Conservation (phyloP, 2,113 vertebrate genomes). For the Saimiri boliviensis region DNA sequence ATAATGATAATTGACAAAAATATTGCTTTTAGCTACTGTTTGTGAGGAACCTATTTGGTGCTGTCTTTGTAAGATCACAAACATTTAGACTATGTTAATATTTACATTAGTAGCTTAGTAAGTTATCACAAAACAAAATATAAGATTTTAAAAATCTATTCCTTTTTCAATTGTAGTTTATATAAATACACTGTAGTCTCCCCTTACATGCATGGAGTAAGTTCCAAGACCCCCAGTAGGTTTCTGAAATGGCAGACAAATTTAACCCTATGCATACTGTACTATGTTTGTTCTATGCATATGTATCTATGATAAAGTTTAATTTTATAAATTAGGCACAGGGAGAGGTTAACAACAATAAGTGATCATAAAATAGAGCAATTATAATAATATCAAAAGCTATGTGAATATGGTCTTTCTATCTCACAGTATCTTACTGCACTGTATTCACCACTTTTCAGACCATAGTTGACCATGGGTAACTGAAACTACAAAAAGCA, state of each 20-base stretch:
- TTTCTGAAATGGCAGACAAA: neutral
- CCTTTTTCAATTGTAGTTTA: neutral
- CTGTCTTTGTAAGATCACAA: constrained; percentile 5
- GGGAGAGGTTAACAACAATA: neutral
- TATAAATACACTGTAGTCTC: neutral
- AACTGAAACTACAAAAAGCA: neutral
- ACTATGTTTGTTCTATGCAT: neutral
- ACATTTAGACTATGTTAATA: neutral
- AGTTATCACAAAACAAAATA: constrained; percentile 14
- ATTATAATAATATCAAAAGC: neutral
- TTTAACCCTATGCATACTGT: neutral
- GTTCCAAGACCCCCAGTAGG: neutral
- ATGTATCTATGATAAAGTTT: neutral
- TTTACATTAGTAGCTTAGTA: neutral
- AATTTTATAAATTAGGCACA: neutral
- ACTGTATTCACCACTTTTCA: neutral
- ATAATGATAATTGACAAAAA: constrained; percentile 6
- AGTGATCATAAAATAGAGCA: neutral
- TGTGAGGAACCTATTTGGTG: neutral
- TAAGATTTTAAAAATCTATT: neutral
- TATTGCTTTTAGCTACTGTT: neutral
- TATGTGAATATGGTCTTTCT: neutral
- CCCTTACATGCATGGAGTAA: neutral
- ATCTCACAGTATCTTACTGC: neutral
- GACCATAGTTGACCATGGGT: neutral